phyloP scores from a whole-genome alignment of 2,113 vertebrate genomes.

The Laticauda laticaudata region DNA sequence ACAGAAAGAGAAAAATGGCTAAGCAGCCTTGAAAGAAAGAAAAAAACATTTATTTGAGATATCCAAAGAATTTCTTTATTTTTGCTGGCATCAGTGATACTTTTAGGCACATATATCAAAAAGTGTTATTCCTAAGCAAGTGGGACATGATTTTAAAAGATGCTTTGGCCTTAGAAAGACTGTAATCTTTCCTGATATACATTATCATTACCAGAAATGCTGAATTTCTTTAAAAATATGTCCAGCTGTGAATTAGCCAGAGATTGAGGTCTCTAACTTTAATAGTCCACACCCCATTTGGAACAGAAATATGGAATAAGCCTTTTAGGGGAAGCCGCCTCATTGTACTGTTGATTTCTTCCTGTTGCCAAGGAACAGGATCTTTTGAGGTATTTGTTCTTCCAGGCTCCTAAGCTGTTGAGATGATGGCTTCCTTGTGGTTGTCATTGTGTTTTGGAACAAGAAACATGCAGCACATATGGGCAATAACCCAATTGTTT shows the following conservation, averaged over 20 bases:
- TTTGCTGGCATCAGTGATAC: neutral
- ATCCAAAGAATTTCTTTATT: neutral
- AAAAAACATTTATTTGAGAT: neutral
- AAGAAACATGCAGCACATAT: neutral
- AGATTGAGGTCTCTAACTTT: neutral
- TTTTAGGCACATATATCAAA: neutral
- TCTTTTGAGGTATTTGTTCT: too few species aligned
- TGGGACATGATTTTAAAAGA: neutral
- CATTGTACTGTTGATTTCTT: neutral
- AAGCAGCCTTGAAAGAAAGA: neutral
- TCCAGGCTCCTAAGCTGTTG: neutral
- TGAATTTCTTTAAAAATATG: neutral
- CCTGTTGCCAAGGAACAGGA: neutral
- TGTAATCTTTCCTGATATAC: neutral
- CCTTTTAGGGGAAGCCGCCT: neutral
- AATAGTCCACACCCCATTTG: neutral
- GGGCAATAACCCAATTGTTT: neutral
- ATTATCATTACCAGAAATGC: neutral
- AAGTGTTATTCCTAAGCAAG: neutral
- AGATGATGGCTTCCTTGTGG: neutral
- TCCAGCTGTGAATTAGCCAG: neutral
- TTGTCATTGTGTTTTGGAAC: neutral
- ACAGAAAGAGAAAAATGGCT: neutral
- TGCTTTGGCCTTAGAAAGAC: neutral
- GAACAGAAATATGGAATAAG: neutral